Evolutionary conservation across 2,113 vertebrate species (phyloP), one percentile per base, ranked within the genome.

Genomic region (Caretta caretta): DNA sequence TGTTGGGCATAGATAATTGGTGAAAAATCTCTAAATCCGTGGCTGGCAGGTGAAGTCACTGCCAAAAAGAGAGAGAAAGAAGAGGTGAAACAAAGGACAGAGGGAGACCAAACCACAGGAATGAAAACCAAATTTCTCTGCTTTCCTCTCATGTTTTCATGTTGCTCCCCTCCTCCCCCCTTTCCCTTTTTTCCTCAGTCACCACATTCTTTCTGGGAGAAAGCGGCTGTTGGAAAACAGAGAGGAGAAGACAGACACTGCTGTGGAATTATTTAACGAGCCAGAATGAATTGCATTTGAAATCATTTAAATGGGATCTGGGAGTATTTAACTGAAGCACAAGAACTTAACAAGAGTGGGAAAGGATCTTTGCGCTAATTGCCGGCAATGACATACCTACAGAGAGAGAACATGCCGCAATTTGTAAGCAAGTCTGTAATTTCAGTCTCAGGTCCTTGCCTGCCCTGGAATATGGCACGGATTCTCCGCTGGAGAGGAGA

Each of bases 271-370:
- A 98, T 98, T 98, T 98, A 98, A 98, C 97, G 95, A 98, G 98
- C 97, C 97, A 98, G 98, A 98, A 98, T 98, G 98, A 98, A 98
- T 98, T 98, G 98, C 97, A 96, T 98, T 98, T 97, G 97, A 98
- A 98, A 98, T 98, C 97, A 98, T 98, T 98, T 98, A 98, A 98
- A 97, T 98, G 98, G 98, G 98, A 98, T 98, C 98, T 98, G 98
- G 98, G 98, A 98, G 98, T 98, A 98, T 98, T 98, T 98, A 98
- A 98, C 98, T 96, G 98, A 97, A 98, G 97, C 98, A 94, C 90
- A 97, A 98, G 98, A 98, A 98, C 98, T 98, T 98, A 98, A 98
- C 98, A 98, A 97, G 98, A 98, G 97, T 98, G 98, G 97, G 97
- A 95, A 98, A 98, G 97, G 97, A 98, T 98, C 96, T 98, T 97